Evolutionary conservation across 2,888 invertebrate species (phyloP), one percentile per base, ranked within the genome.

Genomic region (Trissolcus japonicus): DNA sequence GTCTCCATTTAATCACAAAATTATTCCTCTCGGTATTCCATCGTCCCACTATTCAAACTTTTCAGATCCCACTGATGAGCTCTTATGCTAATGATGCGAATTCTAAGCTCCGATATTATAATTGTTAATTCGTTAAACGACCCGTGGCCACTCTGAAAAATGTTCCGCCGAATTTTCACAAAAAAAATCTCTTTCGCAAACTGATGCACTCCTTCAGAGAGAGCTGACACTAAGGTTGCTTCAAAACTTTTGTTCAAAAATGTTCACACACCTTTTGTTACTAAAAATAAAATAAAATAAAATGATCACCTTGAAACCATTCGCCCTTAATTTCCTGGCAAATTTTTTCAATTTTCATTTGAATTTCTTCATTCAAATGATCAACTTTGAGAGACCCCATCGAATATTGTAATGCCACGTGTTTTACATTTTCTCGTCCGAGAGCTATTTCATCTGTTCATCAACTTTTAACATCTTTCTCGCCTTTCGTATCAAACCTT

Each of bases 121-220:
- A 87, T 88, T 87, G 86, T 87, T 88, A 88, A 88, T 88, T 86
- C 85, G 83, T 83, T 84, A 85, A 88, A 87, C 85, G 87, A 86
- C 85, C 85, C 85, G 76, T 65, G 79, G 71, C 73, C 69, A 68
- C 76, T 79, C 77, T 69, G 60, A 56, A 48, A 66, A 76, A 68
- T 65, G 61, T 71, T 56, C 17, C 61, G 21, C 35, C 59, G 21
- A 17, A 11, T 21, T 50, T 68, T 68, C 16, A n/a, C 35, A 35
- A 35, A 35, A 35, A 35, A 35, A 35, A 17, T 16, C 25, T 29
- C 48, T 16, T 46, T 46, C 16, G 46, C 14, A 16, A 46, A 16
- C 46, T n/a, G 46, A n/a, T 16, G 4, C 46, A 14, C 46, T 46
- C 14, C 16, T 46, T 46, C 46, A 14, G 9, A 19, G 19, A 46